Evolutionary conservation across 2,113 vertebrate genomes (phyloP), one percentile per base, ranked within the genome.

Genomic region (Nesoenas mayeri): DNA sequence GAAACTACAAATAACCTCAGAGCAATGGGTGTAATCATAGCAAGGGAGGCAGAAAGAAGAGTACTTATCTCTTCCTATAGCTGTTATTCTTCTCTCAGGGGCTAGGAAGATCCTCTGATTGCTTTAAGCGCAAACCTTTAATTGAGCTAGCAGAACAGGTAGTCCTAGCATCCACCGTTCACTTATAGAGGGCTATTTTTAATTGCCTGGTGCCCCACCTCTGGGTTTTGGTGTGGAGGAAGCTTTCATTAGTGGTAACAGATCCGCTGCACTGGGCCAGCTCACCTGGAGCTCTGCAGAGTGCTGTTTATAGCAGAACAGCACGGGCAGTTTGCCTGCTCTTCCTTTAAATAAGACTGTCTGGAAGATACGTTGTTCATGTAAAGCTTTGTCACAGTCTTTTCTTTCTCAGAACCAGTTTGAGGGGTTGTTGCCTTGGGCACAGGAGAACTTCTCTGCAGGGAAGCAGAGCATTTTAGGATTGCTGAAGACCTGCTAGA

Each of bases 1-100:
- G 79, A 66, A 91, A 89, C 97, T 97, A 26, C 93, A 97, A 97
- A 97, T 97, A 97, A 95, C 92, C 81, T 85, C 66, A 66, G 80
- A 86, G 88, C 86, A 93, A 88, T 1, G 8, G 60, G 29, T 81
- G 83, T 97, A 98, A 98, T 98, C 95, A 96, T 57, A 93, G 65
- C 4, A n/a, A 70, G 94, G 85, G 75, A 95, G 92, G 82, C 80
- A 95, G 82, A 64, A 74, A 79, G 78, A 38, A 65, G 36, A 81
- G 61, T 28, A 79, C 19, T 79, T 77, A 10, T 51, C 66, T 70
- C 29, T 88, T 93, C 91, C 86, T 89, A 6, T 83, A 36, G 85
- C 60, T 88, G 87, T 95, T 89, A 79, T 50, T 89, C 86, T 93
- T 89, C 93, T 90, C 93, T 82, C 34, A 26, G 40, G 83, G 42